Base-by-base conservation (phyloP, 2,113 vertebrate genomes). In the Nothoprocta perdicaria region DNA sequence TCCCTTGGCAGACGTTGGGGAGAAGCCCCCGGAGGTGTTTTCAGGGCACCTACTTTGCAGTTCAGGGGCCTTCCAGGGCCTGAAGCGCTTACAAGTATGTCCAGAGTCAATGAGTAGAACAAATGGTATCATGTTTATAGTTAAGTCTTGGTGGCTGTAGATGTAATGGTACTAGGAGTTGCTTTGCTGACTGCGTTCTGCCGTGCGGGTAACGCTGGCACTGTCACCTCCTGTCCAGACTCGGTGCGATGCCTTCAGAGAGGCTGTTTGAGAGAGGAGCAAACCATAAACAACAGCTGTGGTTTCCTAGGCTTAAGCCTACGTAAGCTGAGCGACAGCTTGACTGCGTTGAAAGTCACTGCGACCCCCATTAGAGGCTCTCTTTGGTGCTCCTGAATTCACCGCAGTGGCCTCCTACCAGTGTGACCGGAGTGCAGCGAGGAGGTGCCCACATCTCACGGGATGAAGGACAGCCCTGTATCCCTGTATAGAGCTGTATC, bases 131-230 rank as follows among this genome's bases (percentile, higher is more conserved):
- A 10, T 6, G 14, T 38, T 61, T 82, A 12, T 48, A 48, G 46
- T 48, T 48, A 48, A 48, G 19, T 21, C 45, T 48, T 48, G 19
- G 46, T 19, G 3, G 26, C 50, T 61, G 40, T 50, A 80, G 26
- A 14, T 45, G 23, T 35, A 50, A 26, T 22, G 62, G 63, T 83
- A 95, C 72, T 80, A 95, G 76, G 83, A 94, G 80, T 63, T 91
- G 93, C 92, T 91, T 92, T 94, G 94, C 92, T 92, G 94, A 82
- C 82, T 89, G 45, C 94, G 87, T 89, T 92, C 80, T 75, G 57
- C 85, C 60, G 83, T 46, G 68, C 58, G 74, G 93, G 35, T 85
- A 85, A 46, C 52, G 83, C 69, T 90, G 84, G 77, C 89, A 72
- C 22, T 52, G 78, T 55, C 46, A 72, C 69, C 57, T 84, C 80